phyloP scores from a whole-genome alignment of 2,888 invertebrate species.

The Notodonta dromedarius region DNA sequence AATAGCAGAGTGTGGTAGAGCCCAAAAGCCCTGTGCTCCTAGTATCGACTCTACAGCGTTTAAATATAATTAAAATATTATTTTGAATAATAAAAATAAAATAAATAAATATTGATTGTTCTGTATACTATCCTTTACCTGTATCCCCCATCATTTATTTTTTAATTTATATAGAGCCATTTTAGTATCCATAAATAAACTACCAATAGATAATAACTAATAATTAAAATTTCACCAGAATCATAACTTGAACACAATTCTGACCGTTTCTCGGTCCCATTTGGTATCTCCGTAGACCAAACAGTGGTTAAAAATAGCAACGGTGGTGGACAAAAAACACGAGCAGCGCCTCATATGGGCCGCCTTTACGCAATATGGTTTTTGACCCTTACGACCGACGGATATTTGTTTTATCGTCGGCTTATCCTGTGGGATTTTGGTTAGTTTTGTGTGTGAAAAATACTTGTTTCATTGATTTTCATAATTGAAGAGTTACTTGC shows the following conservation, averaged over 20 bases:
- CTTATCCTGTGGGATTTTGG: constrained; percentile 69
- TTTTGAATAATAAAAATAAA: no score
- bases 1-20: no score
- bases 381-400: constrained; percentile 78
- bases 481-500: not conserved
- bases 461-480: not conserved
- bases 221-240: constrained; percentile 11
- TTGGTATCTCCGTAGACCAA: constrained; percentile 48
- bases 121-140: no score
- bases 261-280: constrained; percentile 28
- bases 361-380: constrained; percentile 80
- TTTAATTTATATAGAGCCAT: no score
- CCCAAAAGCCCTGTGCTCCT: no score
- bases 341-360: constrained; percentile 67
- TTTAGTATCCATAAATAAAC: no score
- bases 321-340: constrained; percentile 74
- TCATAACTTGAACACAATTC: constrained; percentile 20
- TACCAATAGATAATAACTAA: not conserved
- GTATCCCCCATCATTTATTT: no score
- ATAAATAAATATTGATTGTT: no score
- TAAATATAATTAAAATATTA: no score
- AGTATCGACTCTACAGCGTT: no score
- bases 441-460: constrained; percentile 40
- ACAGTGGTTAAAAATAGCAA: constrained; percentile 73
- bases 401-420: constrained; percentile 78